Percentiles rank a stretch among this genome's conserved stretches.
Evolutionary conservation across 2,888 invertebrate species (phyloP).

Genomic region (Tridacna crocea): DNA sequence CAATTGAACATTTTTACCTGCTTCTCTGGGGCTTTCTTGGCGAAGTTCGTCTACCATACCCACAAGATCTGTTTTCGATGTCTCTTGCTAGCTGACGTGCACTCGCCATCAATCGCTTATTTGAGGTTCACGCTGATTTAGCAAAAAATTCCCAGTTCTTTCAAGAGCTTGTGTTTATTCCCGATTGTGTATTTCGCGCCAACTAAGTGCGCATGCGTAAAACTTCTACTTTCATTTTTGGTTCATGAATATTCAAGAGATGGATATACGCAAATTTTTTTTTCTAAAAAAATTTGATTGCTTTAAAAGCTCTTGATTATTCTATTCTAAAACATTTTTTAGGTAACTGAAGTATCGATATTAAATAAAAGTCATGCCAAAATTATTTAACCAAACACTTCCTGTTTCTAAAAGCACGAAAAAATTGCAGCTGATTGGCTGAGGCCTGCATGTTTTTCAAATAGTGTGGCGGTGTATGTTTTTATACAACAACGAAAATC

Average conservation of each 20-base stretch:
- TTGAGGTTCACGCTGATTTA: neutral
- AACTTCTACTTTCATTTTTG: conserved; percentile 6
- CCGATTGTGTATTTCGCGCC: conserved; percentile 65
- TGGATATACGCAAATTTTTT: neutral
- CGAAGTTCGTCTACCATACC: neutral
- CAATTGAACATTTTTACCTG: too few relatives aligned
- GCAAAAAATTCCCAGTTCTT: neutral
- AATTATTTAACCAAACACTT: neutral
- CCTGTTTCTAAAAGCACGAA: conserved; percentile 62
- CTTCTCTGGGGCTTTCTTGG: conserved; percentile 1
- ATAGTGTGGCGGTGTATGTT: conserved; percentile 74
- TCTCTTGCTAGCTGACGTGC: conserved; percentile 3
- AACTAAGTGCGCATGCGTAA: conserved; percentile 60
- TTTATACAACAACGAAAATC: conserved; percentile 12
- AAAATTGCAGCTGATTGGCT: conserved; percentile 75
- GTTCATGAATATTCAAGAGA: conserved; percentile 33
- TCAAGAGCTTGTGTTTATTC: neutral
- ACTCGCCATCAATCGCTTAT: conserved; percentile 8
- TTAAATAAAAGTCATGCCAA: too few relatives aligned
- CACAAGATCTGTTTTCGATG: conserved; percentile 10
- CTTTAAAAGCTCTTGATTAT: neutral
- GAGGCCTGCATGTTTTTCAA: conserved; percentile 76
- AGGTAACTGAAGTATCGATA: too few relatives aligned
- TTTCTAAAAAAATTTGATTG: neutral
- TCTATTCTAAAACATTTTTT: neutral